These are phyloP conservation scores for Hydrolagus affinis DNA, from an alignment of 2,113 vertebrate genomes.

Conservation along the genomic window DNA sequence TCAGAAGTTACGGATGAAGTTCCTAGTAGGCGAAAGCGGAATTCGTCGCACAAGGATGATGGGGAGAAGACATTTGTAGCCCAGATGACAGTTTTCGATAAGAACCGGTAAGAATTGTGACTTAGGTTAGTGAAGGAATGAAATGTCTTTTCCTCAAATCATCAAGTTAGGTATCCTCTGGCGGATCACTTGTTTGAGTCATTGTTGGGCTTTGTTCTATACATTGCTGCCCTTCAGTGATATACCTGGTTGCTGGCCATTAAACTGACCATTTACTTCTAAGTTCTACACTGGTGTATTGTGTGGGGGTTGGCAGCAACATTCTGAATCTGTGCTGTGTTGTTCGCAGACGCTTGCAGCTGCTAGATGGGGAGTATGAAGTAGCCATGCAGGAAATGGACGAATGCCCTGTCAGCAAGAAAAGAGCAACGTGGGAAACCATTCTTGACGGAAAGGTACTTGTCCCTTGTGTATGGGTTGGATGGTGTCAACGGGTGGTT, in stretches of 20 bases:
- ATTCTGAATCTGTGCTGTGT: neutral
- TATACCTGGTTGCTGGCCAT: neutral
- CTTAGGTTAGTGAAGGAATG: too few relatives aligned
- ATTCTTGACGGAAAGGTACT: conserved; percentile 92
- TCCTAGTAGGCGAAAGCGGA: conserved; percentile 80
- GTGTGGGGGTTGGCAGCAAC: neutral
- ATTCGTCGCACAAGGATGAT: conserved; percentile 77
- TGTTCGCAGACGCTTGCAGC: conserved; percentile 74
- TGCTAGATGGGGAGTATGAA: conserved; percentile 95
- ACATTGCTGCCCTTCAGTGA: too few relatives aligned
- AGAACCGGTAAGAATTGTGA: conserved; percentile 75
- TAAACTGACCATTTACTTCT: neutral
- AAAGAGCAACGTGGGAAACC: conserved; percentile 96
- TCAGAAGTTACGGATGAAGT: conserved; percentile 83
- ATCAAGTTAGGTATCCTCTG: too few relatives aligned
- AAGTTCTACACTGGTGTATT: neutral
- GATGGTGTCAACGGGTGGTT: too few relatives aligned
- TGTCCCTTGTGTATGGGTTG: neutral
- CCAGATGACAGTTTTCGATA: conserved; percentile 98
- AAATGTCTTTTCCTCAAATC: neutral
- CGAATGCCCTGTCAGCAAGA: conserved; percentile 92
- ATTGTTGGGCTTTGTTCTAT: too few relatives aligned
- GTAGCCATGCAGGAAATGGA: conserved; percentile 98
- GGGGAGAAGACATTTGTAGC: conserved; percentile 84
- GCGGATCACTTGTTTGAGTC: too few relatives aligned